Conservation (phyloP, 2,113 vertebrate species). For the Blennius ocellaris region DNA sequence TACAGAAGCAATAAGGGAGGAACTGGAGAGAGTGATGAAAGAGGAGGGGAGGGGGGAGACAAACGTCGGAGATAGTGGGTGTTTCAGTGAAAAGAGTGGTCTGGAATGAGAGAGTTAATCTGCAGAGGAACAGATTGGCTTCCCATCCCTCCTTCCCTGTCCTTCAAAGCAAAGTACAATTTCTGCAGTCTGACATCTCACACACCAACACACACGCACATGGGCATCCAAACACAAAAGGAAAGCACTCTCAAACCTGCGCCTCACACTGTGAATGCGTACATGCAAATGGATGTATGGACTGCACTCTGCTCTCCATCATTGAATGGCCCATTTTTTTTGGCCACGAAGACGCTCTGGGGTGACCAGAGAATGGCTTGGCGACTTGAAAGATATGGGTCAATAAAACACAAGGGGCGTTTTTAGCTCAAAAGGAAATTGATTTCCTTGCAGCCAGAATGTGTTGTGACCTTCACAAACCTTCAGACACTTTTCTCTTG, state of each 20-base stretch:
- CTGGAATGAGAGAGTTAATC: slow-evolving; percentile 77
- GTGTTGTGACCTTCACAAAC: slow-evolving; percentile 71
- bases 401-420: slow-evolving; percentile 77
- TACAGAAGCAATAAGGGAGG: slow-evolving; percentile 45
- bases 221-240: slow-evolving; percentile 10
- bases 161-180: slow-evolving; percentile 71
- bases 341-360: slow-evolving; percentile 35
- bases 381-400: slow-evolving; percentile 76
- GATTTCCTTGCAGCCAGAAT: slow-evolving; percentile 67
- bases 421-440: slow-evolving; percentile 74
- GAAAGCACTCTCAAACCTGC: slow-evolving; percentile 23
- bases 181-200: slow-evolving; percentile 53
- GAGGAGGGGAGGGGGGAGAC: slow-evolving; percentile 5
- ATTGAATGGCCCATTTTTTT: slow-evolving; percentile 47
- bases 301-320: slow-evolving; percentile 18
- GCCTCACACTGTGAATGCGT: slow-evolving; percentile 12
- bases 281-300: slow-evolving; percentile 5
- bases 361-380: slow-evolving; percentile 57
- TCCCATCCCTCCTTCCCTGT: slow-evolving; percentile 53
- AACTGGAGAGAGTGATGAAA: slow-evolving; percentile 45
- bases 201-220: slow-evolving; percentile 6
- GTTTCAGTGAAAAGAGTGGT: slow-evolving; percentile 61
- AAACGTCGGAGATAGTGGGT: slow-evolving; percentile 66
- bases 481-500: slow-evolving; percentile 22
- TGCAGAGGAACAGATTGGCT: slow-evolving; percentile 76